Evolutionary conservation across 2,797 vertebrate genomes (phyloP), one percentile per base, ranked within the genome.

Genomic region (Propithecus perrieri): DNA sequence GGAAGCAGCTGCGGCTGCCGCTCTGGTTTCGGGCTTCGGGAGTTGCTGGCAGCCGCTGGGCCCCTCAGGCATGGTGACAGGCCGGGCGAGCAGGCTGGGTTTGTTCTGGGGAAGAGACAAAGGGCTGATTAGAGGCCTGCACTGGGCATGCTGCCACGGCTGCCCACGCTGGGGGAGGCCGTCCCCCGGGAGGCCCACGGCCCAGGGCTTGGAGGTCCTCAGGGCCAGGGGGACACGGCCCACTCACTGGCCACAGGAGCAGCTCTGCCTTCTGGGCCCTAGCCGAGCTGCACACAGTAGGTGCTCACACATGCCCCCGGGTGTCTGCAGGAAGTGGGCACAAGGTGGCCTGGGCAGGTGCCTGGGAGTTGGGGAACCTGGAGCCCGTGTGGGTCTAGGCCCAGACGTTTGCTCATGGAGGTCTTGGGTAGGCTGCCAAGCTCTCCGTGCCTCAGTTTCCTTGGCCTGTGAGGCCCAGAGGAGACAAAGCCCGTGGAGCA

Each of bases 41-140:
- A 69, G 24, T 6, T 5, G 26, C 4, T 1, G 0, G 18, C 33
- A 35, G 28, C 38, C 2, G 0, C 83, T 2, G 8, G 1, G 4
- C 7, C 50, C 41, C 87, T 50, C 24, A 46, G n/a, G 76, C 17
- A 33, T 48, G 63, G 38, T 4, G 50, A 67, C 33, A 20, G 75
- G 26, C 91, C 2, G 1, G 85, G 61, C 3, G 0, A 75, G 72
- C 48, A 30, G n/a, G 48, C 53, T 67, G 14, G 43, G 48, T 7
- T 20, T 63, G 72, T 57, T 69, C 69, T 67, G 69, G n/a, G 41
- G 20, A 80, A 14, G 74, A 57, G 69, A 59, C 4, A 5, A 41
- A 18, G n/a, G 18, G 22, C 59, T 33, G 72, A 14, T 41, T 8
- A 67, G 74, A 41, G 28, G 11, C 48, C 38, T 28, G 0, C 1